A percentile compares a stretch with the other conserved stretches of the same genome.
Conservation (phyloP, 1,140 invertebrate species). For the Drosophila equinoxialis region DNA sequence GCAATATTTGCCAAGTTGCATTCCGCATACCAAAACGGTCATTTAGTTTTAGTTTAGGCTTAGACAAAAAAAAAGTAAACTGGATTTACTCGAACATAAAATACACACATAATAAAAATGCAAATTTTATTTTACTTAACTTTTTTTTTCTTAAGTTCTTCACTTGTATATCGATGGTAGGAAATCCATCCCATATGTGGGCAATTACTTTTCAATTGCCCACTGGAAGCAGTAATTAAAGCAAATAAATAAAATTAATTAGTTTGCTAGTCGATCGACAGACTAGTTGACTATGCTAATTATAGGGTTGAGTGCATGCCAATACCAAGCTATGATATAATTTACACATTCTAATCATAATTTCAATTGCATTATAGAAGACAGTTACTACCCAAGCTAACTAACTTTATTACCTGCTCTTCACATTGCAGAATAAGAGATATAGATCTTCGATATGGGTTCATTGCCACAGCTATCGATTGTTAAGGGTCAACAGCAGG, state of each 20-base stretch:
- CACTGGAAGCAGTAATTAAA: conserved; percentile 19
- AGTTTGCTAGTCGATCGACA: background rate
- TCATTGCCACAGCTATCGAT: conserved; percentile 87
- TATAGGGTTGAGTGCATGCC: background rate
- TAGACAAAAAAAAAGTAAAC: conserved; percentile 27
- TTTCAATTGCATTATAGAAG: background rate
- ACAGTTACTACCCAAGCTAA: background rate
- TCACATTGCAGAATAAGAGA: background rate
- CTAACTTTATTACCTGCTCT: background rate
- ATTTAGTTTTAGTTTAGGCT: conserved; percentile 23
- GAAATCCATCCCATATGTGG: background rate
- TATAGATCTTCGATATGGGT: conserved; percentile 84
- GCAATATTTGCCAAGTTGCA: conserved; percentile 41
- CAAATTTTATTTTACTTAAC: background rate
- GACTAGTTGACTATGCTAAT: conserved; percentile 49
- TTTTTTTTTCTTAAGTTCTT: background rate
- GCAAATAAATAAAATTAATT: conserved; percentile 25
- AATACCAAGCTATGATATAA: background rate
- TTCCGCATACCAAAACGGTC: conserved; percentile 37
- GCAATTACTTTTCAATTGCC: conserved; percentile 9
- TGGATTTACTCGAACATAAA: background rate
- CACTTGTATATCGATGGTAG: background rate
- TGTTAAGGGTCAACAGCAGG: conserved; percentile 84
- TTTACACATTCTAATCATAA: background rate
- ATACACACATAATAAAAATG: background rate